Conservation (phyloP, 2,797 vertebrate species). For the Vultur gryphus region DNA sequence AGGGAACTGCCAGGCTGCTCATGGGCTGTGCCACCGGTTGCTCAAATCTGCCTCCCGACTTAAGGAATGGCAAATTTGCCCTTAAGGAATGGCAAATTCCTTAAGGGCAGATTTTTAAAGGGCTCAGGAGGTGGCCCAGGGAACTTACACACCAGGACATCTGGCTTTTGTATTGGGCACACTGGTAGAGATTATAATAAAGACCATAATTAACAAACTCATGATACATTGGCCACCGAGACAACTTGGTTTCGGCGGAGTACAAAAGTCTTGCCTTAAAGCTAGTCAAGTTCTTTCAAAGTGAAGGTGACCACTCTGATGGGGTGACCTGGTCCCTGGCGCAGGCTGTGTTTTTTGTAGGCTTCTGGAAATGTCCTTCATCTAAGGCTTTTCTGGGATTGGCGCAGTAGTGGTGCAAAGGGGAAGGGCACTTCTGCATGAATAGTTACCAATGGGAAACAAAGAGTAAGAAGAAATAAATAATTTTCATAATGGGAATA, state of each 20-base stretch:
- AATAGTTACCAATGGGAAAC: background rate
- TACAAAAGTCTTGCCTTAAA: background rate
- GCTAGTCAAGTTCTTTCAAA: background rate
- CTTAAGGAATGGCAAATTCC: background rate
- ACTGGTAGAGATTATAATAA: background rate
- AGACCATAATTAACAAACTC: background rate
- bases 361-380: background rate
- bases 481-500: background rate
- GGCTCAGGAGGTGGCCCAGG: background rate
- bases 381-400: background rate
- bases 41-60: background rate
- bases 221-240: background rate
- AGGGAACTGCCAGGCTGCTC: background rate
- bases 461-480: background rate
- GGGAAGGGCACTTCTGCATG: background rate
- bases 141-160: background rate
- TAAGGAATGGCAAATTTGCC: background rate
- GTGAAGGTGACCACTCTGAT: background rate
- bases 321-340: background rate
- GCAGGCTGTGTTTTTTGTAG: background rate
- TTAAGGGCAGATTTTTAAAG: background rate
- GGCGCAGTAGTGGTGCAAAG: background rate
- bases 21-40: accelerated
- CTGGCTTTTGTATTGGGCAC: background rate
- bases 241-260: background rate